phyloP scores from a whole-genome alignment of 2,797 vertebrate genomes.

The Australoheros facetus region DNA sequence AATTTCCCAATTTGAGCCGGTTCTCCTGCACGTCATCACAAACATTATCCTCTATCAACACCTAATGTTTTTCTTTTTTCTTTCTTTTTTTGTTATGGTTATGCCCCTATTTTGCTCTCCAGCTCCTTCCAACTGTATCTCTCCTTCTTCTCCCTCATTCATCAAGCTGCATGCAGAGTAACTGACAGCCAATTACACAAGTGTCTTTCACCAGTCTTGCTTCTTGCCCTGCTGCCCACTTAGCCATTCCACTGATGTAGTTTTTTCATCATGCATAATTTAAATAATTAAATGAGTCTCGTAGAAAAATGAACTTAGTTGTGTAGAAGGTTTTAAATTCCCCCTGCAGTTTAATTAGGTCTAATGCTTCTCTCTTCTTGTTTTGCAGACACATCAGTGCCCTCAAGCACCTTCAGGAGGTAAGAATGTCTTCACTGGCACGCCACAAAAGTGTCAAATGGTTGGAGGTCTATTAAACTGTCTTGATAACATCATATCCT shows the following conservation, averaged over 20 bases:
- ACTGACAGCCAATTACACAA: constrained; percentile 64
- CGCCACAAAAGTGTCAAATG: not conserved
- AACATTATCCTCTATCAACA: constrained; percentile 1
- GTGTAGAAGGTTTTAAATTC: constrained; percentile 12
- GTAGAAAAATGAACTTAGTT: constrained; percentile 19
- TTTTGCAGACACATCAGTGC: constrained; percentile 89
- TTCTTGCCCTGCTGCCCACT: constrained; percentile 42
- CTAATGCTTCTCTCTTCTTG: constrained; percentile 42
- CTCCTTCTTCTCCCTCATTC: constrained; percentile 26
- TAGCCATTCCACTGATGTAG: constrained; percentile 41
- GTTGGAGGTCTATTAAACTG: constrained; percentile 28
- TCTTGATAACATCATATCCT: constrained; percentile 61
- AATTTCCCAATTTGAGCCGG: not conserved
- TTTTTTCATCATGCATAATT: constrained; percentile 43
- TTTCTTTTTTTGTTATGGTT: not conserved
- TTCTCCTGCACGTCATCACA: not conserved
- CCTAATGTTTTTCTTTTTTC: not conserved
- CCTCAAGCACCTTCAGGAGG: constrained; percentile 87
- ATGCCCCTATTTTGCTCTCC: not conserved
- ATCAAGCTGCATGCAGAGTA: constrained; percentile 32
- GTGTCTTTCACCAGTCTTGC: constrained; percentile 38
- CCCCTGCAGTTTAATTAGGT: constrained; percentile 14
- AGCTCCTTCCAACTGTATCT: not conserved
- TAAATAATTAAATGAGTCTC: constrained; percentile 35
- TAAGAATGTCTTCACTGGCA: constrained; percentile 60